Evolutionary conservation across 1,140 invertebrate genomes (phyloP).

Genomic region (Helicorthomorpha holstii): DNA sequence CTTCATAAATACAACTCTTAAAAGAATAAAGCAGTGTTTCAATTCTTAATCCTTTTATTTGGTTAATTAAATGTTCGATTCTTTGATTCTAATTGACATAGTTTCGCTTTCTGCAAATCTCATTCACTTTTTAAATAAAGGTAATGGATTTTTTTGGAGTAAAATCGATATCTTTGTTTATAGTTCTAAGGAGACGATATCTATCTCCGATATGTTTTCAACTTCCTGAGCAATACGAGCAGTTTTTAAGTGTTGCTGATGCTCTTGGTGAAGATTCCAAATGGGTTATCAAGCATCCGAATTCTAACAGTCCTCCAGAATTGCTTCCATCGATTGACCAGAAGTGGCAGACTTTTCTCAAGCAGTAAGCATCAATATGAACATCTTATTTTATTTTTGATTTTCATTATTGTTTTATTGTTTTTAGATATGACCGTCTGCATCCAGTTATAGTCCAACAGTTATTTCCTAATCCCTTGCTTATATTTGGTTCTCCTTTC

Average conservation of each 20-base stretch:
- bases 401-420: not conserved
- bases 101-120: no score
- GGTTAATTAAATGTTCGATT: no score
- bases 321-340: not conserved
- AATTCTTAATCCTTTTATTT: no score
- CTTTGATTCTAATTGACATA: no score
- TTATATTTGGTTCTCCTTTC: conserved; percentile 16
- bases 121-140: not conserved
- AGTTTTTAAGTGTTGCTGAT: conserved; percentile 17
- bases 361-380: not conserved
- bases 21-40: no score
- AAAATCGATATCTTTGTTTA: not conserved
- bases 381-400: not conserved
- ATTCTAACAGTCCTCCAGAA: conserved; percentile 3
- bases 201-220: conserved; percentile 15
- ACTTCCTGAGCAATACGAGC: conserved; percentile 15
- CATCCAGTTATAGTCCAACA: conserved; percentile 12
- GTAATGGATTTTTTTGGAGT: not conserved
- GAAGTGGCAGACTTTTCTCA: conserved; percentile 4
- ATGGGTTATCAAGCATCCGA: conserved; percentile 16
- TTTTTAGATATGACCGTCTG: conserved; percentile 8
- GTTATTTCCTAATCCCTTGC: conserved; percentile 12
- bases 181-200: conserved; percentile 5
- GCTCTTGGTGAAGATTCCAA: conserved; percentile 13
- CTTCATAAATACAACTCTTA: no score